phyloP scores from a whole-genome alignment of 2,797 vertebrate species.

The Salmo trutta region DNA sequence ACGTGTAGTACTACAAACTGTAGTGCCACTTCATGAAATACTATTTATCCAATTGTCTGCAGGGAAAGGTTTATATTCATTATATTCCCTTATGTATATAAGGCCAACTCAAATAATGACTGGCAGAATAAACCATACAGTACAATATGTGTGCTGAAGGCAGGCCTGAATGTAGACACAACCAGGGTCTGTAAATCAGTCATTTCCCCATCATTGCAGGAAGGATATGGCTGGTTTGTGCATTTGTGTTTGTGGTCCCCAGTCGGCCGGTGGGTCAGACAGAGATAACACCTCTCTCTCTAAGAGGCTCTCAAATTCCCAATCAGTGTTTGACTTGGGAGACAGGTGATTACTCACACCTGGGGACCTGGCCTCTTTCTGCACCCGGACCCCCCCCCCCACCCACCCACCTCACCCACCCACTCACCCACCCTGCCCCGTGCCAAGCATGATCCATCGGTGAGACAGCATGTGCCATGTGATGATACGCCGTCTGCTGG shows the following conservation, averaged over 20 bases:
- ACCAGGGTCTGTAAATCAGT: background rate
- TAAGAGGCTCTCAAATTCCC: background rate
- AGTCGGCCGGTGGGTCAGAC: background rate
- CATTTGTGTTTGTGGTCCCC: background rate
- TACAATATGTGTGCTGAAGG: slow-evolving; percentile 2
- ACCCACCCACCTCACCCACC: too few relatives aligned
- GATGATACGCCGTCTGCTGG: background rate
- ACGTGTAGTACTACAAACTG: slow-evolving; percentile 12
- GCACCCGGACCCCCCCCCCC: background rate
- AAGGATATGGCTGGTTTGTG: background rate
- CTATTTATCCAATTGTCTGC: background rate
- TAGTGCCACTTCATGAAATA: slow-evolving; percentile 6
- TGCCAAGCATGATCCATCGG: background rate
- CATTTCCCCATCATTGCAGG: background rate
- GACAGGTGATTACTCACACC: slow-evolving; percentile 6
- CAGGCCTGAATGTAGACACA: background rate
- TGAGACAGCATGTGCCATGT: background rate
- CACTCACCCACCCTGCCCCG: slow-evolving; percentile 23
- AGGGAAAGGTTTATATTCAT: background rate
- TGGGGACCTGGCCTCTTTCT: slow-evolving; percentile 3
- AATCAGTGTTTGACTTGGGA: slow-evolving; percentile 5
- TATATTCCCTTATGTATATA: background rate
- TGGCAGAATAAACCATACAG: background rate
- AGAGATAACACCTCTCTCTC: slow-evolving; percentile 5
- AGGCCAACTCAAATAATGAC: background rate